phyloP scores from a whole-genome alignment of 2,113 vertebrate genomes.

The Eudyptes chrysolophus region DNA sequence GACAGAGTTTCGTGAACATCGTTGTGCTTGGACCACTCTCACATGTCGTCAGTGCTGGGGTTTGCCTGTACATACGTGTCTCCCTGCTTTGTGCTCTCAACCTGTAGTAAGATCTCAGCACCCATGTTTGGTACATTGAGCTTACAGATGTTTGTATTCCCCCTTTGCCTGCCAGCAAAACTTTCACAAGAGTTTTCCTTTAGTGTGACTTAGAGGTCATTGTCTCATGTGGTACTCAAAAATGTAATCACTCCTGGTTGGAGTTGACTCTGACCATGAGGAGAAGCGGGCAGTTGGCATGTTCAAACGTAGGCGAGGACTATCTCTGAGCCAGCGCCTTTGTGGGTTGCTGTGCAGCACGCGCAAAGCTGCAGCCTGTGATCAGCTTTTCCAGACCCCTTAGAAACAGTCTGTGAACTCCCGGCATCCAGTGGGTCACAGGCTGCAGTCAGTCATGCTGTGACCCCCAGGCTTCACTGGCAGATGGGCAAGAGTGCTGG shows the following conservation, averaged over 20 bases:
- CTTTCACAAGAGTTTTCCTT: neutral
- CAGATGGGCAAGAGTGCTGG: neutral
- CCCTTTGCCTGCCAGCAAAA: neutral
- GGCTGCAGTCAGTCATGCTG: neutral
- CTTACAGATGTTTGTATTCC: neutral
- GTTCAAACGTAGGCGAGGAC: neutral
- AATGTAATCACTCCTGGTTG: neutral
- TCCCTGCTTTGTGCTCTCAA: neutral
- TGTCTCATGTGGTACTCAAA: slow-evolving; percentile 24
- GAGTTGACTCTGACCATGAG: neutral
- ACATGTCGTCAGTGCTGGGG: neutral
- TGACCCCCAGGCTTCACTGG: neutral
- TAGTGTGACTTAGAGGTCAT: neutral
- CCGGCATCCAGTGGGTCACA: neutral
- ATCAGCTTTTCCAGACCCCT: neutral
- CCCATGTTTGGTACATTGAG: neutral
- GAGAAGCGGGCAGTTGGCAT: neutral
- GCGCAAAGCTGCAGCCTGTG: neutral
- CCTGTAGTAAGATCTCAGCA: neutral
- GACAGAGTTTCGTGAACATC: neutral
- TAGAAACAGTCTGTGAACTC: neutral
- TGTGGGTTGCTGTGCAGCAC: neutral
- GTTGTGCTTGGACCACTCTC: neutral
- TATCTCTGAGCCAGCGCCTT: neutral
- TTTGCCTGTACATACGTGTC: neutral